phyloP scores from a whole-genome alignment of 2,113 vertebrate species.

The Hystrix cristata region DNA sequence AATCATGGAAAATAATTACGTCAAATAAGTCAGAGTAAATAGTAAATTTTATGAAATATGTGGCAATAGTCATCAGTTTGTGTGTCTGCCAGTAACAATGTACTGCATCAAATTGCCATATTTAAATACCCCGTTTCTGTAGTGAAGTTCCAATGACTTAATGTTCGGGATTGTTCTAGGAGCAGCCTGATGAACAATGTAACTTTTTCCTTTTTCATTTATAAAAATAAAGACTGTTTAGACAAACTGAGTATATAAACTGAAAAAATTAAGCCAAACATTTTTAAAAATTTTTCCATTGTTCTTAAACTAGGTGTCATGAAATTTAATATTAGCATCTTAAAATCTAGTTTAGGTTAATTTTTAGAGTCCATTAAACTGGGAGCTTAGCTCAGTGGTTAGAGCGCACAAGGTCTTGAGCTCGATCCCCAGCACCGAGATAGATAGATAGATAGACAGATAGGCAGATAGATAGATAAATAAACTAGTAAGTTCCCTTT shows the following conservation, averaged over 20 bases:
- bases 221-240: conserved; percentile 61
- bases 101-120: conserved; percentile 40
- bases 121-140: conserved; percentile 53
- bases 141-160: conserved; percentile 59
- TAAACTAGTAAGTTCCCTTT: too few species aligned
- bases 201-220: conserved; percentile 59
- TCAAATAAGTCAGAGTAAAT: not conserved
- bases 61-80: conserved; percentile 55
- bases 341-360: conserved; percentile 22
- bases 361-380: not conserved
- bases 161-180: not conserved
- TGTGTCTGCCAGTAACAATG: not conserved
- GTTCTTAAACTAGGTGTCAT: not conserved
- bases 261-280: not conserved
- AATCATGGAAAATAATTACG: conserved; percentile 43
- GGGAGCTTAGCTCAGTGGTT: too few species aligned
- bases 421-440: too few species aligned
- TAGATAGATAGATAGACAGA: too few species aligned
- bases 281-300: not conserved
- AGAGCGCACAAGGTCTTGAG: too few species aligned
- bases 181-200: conserved; percentile 55
- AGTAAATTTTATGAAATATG: conserved; percentile 20
- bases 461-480: too few species aligned
- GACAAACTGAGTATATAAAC: conserved; percentile 1
- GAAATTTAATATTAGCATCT: conserved; percentile 23